Percentiles rank a stretch among this genome's conserved stretches.
These are phyloP conservation scores for Nesidiocoris tenuis DNA, from an alignment of 2,888 invertebrate genomes.

Conservation along the genomic window DNA sequence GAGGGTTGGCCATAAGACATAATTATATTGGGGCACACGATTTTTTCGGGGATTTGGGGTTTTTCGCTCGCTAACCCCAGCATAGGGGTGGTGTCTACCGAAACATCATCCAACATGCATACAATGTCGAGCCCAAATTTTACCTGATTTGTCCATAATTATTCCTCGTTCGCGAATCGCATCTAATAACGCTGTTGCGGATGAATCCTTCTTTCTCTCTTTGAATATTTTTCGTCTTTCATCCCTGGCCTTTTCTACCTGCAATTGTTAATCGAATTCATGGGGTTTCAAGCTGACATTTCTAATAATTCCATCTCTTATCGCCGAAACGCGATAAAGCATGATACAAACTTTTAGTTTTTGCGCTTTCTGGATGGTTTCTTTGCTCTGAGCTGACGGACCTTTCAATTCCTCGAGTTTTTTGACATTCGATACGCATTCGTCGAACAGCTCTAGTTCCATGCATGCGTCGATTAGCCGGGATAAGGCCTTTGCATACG, in stretches of 20 bases:
- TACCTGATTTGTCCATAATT: slow-evolving; percentile 49
- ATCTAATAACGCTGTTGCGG: slow-evolving; percentile 56
- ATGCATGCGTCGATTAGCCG: slow-evolving; percentile 74
- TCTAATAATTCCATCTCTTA: too few species aligned
- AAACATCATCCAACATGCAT: too few species aligned
- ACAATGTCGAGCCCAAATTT: too few species aligned
- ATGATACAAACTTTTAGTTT: slow-evolving; percentile 59
- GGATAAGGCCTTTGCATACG: slow-evolving; percentile 74
- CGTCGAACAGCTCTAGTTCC: slow-evolving; percentile 66
- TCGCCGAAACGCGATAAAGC: too few species aligned
- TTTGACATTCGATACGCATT: slow-evolving; percentile 68
- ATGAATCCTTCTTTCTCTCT: slow-evolving; percentile 56
- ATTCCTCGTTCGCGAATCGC: slow-evolving; percentile 57
- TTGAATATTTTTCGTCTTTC: slow-evolving; percentile 59
- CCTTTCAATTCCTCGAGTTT: slow-evolving; percentile 58
- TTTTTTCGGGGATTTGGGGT: background rate
- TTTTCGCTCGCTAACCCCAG: too few species aligned
- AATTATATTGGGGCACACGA: too few species aligned
- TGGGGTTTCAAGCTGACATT: too few species aligned
- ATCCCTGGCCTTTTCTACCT: slow-evolving; percentile 61
- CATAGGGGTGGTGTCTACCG: too few species aligned
- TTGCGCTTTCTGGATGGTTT: slow-evolving; percentile 60
- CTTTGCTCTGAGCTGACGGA: slow-evolving; percentile 56
- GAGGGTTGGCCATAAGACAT: too few species aligned
- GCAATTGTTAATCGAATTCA: slow-evolving; percentile 4